Evolutionary conservation across 2,113 vertebrate species (phyloP).

Genomic region (Chrysemys picta): DNA sequence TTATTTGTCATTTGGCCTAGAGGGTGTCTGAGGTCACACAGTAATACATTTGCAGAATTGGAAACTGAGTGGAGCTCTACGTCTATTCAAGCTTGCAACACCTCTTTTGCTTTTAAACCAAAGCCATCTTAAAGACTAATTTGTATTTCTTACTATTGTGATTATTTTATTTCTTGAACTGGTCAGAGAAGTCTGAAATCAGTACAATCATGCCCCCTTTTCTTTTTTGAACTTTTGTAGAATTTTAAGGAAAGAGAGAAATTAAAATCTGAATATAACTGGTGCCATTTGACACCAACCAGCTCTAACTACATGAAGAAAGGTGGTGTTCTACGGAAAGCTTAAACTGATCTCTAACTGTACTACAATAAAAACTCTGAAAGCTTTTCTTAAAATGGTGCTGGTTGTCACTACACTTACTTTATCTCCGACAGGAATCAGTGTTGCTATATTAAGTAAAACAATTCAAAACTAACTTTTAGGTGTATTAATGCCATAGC

Average conservation of each 20-base stretch:
- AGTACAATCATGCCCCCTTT: background rate
- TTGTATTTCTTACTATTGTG: constrained; percentile 40
- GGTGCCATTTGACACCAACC: background rate
- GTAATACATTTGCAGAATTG: background rate
- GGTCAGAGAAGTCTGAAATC: background rate
- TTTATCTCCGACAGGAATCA: background rate
- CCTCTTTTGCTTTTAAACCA: constrained; percentile 25
- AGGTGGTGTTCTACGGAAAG: background rate
- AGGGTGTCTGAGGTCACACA: background rate
- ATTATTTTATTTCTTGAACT: background rate
- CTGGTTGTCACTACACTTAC: background rate
- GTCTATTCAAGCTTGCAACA: background rate
- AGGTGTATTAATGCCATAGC: background rate
- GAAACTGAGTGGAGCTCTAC: background rate
- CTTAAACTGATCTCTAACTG: background rate
- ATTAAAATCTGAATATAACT: background rate
- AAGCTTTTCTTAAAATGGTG: rapidly evolving
- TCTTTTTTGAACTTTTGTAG: background rate
- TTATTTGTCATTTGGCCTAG: background rate
- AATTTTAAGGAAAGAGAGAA: background rate
- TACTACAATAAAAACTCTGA: background rate
- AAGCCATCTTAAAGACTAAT: constrained; percentile 13
- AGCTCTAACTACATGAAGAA: background rate
- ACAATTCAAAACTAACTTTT: constrained; percentile 15
- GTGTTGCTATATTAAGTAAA: background rate